Evolutionary conservation across 2,797 vertebrate genomes (phyloP).

Genomic region (Apogon hyalosoma): DNA sequence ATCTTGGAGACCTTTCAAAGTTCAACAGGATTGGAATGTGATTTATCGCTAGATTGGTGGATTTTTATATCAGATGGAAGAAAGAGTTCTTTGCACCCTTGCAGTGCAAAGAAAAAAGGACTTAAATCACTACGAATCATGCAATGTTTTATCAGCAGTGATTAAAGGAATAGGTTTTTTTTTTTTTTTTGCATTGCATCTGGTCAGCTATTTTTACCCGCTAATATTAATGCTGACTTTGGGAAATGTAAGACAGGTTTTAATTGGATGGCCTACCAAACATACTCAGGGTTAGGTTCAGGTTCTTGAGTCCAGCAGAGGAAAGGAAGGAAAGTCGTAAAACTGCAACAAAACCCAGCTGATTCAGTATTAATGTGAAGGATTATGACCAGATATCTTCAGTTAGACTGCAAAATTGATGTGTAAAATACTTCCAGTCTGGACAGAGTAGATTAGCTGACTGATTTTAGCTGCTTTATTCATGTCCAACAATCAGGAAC

Average conservation of each 20-base stretch:
- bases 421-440: too few species aligned
- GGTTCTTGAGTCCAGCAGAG: not conserved
- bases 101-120: conserved; percentile 25
- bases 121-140: conserved; percentile 16
- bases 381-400: not conserved
- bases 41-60: conserved; percentile 68
- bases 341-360: not conserved
- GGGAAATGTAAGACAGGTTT: not conserved
- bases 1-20: conserved; percentile 77
- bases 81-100: conserved; percentile 41
- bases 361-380: not conserved
- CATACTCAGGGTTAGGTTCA: not conserved
- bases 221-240: not conserved
- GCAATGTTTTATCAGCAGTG: conserved; percentile 16
- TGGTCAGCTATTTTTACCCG: conserved; percentile 6
- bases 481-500: not conserved
- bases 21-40: conserved; percentile 71
- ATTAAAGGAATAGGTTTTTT: conserved; percentile 30
- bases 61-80: conserved; percentile 53
- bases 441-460: too few species aligned
- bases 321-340: not conserved
- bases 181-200: not conserved
- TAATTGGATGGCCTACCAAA: not conserved
- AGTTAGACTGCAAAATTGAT: not conserved
- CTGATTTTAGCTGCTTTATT: not conserved